Conservation (phyloP, 2,113 vertebrate genomes). For the Peromyscus leucopus region DNA sequence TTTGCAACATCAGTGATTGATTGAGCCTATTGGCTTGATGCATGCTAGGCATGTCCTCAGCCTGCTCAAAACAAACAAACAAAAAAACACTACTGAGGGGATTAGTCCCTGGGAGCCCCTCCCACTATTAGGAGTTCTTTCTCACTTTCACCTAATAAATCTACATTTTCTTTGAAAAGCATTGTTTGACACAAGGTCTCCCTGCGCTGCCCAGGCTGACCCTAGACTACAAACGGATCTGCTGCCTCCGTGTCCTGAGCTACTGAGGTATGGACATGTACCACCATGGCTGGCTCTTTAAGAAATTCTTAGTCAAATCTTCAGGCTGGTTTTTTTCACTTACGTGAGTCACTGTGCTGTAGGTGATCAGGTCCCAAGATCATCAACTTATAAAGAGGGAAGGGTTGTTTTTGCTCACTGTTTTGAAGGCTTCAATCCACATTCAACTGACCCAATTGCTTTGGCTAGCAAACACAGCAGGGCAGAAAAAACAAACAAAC, state of each 20-base stretch:
- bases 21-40: not conserved
- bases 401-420: not conserved
- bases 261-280: not conserved
- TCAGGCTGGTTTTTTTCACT: not conserved
- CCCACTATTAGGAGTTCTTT: not conserved
- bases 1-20: not conserved
- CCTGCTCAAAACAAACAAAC: not conserved
- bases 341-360: not conserved
- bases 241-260: not conserved
- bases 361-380: not conserved
- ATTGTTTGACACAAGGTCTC: not conserved
- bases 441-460: not conserved
- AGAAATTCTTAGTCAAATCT: constrained; percentile 29
- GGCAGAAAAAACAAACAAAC: not conserved
- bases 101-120: not conserved
- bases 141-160: not conserved
- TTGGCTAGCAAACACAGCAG: not conserved
- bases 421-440: not conserved
- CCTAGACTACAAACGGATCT: not conserved
- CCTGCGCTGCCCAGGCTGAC: not conserved
- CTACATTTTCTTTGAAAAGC: not conserved
- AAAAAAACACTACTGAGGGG: not conserved
- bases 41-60: not conserved
- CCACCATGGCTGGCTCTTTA: not conserved
- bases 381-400: not conserved